Base-by-base conservation (phyloP, 2,113 vertebrate species). In the Heterotilapia buettikoferi region DNA sequence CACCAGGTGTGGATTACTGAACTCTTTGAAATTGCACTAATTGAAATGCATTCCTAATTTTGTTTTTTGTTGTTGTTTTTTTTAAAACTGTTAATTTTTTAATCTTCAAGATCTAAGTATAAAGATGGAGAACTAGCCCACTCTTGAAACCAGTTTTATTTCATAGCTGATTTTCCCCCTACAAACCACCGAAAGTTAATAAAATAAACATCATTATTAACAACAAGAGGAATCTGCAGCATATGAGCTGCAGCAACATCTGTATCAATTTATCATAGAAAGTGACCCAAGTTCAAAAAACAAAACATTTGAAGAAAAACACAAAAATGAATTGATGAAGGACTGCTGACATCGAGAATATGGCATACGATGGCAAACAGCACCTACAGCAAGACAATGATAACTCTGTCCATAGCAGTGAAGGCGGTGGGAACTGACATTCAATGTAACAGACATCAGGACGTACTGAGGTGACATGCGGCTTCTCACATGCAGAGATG, bases 401-500 rank as follows among this genome's bases (percentile, higher is more conserved):
- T 18, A 21, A 6, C 52, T 86, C 13, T 43, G 52, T 86, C 82
- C 71, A 84, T 83, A 83, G 24, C 7, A 45, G 36, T 66, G 71
- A 43, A 21, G 21, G 9, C 29, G 6, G 2, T 9, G 71, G 82
- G 11, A 84, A 66, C 8, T 2, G 9, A 86, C 43, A 63, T 84
- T 90, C 38, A 52, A 50, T 9, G 29, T 76, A 50, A 45, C 6
- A 36, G 52, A 84, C 36, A 87, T 36, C 53, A 82, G 54, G 68
- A 81, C 26, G 47, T 54, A 43, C 1, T 63, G 81, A 84, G 24
- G 84, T 26, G 85, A 83, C 56, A 89, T 89, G 85, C 85, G 12
- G 36, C 57, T 89, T 92, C 59, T 59, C 79, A 91, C 92, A 92
- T 94, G 93, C 91, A 88, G 54, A 56, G 14, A 61, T 88, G 54